These are phyloP conservation scores for Biston betularia DNA, from an alignment of 2,888 invertebrate species.

Conservation along the genomic window DNA sequence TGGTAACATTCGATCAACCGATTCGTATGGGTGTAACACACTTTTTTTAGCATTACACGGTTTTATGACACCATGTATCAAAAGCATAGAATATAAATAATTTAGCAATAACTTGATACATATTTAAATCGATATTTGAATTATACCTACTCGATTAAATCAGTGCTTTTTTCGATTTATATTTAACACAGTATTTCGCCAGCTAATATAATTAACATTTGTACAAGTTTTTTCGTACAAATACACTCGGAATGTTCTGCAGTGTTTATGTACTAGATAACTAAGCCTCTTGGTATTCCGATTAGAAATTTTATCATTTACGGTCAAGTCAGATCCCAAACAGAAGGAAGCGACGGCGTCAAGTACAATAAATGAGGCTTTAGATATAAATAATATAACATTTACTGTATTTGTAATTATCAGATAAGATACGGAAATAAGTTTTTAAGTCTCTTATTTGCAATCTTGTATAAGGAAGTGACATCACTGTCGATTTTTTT, in stretches of 20 bases:
- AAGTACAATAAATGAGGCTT: background rate
- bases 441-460: conserved; percentile 1
- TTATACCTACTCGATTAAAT: background rate
- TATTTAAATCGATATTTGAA: background rate
- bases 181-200: background rate
- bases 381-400: background rate
- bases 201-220: background rate
- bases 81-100: background rate
- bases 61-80: background rate
- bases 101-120: background rate
- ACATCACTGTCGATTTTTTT: background rate
- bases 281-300: conserved; percentile 3
- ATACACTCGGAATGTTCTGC: background rate
- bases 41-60: background rate
- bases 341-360: conserved; percentile 4
- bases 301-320: conserved; percentile 12
- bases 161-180: background rate
- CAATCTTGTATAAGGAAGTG: background rate
- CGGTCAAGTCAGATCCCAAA: conserved; percentile 17
- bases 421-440: conserved; percentile 4
- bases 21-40: too few species aligned
- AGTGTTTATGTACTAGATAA: background rate
- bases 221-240: background rate
- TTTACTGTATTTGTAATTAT: background rate
- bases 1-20: background rate